These are phyloP conservation scores for Harpagifer antarcticus DNA, from an alignment of 2,797 vertebrate genomes.

Conservation along the genomic window DNA sequence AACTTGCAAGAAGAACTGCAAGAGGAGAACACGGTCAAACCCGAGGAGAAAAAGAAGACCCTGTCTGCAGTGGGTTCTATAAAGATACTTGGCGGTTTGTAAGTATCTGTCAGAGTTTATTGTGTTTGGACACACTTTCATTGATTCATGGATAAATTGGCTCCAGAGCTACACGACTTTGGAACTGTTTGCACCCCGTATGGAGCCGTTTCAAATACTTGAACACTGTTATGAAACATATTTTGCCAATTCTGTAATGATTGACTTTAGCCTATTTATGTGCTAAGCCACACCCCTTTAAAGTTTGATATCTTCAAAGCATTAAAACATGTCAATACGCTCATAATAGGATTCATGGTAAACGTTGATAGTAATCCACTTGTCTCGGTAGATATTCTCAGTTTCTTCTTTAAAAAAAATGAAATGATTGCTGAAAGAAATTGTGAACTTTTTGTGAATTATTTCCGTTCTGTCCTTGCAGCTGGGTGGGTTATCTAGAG, in stretches of 20 bases:
- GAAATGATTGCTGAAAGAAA: neutral
- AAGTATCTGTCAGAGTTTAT: slow-evolving; percentile 76
- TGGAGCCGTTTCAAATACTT: neutral
- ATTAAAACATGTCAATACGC: too few relatives aligned
- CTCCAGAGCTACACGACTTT: neutral
- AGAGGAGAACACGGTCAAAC: slow-evolving; percentile 39
- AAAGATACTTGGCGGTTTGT: slow-evolving; percentile 93
- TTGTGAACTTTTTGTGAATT: neutral
- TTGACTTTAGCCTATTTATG: neutral
- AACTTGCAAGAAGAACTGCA: slow-evolving; percentile 66
- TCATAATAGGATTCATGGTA: too few relatives aligned
- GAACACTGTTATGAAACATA: slow-evolving; percentile 2
- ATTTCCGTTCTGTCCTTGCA: slow-evolving; percentile 54
- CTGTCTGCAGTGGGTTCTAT: slow-evolving; percentile 89
- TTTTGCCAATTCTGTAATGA: neutral
- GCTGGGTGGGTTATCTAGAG: slow-evolving; percentile 95
- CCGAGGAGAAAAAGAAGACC: slow-evolving; percentile 33
- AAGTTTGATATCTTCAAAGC: too few relatives aligned
- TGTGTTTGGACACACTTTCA: neutral
- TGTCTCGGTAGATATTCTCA: too few relatives aligned
- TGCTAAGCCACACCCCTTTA: neutral
- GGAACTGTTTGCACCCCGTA: neutral
- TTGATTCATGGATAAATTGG: neutral
- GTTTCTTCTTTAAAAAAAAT: too few relatives aligned
- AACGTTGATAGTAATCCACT: too few relatives aligned